Evolutionary conservation across 2,888 invertebrate species (phyloP).

Genomic region (Platycheirus albimanus): DNA sequence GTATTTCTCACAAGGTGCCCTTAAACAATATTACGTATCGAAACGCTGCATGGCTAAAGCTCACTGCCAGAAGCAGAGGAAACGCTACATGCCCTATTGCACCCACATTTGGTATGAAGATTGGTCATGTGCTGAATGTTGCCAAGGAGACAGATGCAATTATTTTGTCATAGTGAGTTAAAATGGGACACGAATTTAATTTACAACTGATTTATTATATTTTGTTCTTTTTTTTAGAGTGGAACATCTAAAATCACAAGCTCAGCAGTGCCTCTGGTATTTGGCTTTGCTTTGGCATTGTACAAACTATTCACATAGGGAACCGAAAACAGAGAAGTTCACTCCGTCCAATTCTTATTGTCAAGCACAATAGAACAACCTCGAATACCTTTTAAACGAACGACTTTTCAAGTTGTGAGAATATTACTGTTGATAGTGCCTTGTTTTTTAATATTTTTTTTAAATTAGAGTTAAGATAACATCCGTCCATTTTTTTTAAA

Average conservation of each 20-base stretch:
- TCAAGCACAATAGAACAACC: constrained; percentile 15
- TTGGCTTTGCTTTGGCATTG: background rate
- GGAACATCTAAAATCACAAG: constrained; percentile 30
- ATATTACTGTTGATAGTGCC: constrained; percentile 45
- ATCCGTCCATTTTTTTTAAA: constrained; percentile 37
- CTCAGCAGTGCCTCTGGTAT: background rate
- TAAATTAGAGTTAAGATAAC: constrained; percentile 2
- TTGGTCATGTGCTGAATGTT: constrained; percentile 98
- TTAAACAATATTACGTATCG: constrained; percentile 96
- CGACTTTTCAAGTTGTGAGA: constrained; percentile 18
- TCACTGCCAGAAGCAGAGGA: constrained; percentile 89
- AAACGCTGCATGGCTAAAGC: constrained; percentile 93
- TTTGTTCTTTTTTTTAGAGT: constrained; percentile 41
- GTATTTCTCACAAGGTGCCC: constrained; percentile 96
- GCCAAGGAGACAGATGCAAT: constrained; percentile 97
- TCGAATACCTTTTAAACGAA: constrained; percentile 50
- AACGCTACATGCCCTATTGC: constrained; percentile 89
- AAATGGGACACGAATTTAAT: too few relatives aligned
- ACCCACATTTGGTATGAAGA: constrained; percentile 97
- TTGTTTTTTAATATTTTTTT: constrained; percentile 19
- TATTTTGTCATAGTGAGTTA: constrained; percentile 95
- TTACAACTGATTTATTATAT: background rate
- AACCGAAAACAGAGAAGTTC: background rate
- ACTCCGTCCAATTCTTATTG: background rate
- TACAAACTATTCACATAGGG: constrained; percentile 9